Conservation (phyloP, 2,888 invertebrate species). For the Sesia bembeciformis region DNA sequence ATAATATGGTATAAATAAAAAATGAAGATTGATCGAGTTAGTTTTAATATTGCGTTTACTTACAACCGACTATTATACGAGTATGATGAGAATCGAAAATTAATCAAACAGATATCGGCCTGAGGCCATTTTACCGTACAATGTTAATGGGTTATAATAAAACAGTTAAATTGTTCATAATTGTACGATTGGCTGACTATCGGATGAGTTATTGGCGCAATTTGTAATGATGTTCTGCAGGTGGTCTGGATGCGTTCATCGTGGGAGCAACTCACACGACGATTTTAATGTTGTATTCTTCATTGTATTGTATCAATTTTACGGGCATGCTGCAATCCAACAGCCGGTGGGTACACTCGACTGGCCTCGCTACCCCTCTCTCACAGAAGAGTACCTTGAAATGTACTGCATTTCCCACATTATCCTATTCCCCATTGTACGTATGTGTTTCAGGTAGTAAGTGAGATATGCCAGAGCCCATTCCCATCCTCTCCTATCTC, state of each 20-base stretch:
- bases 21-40: not conserved
- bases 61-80: not conserved
- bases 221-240: not conserved
- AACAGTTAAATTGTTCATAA: not conserved
- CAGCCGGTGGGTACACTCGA: too few relatives aligned
- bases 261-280: too few relatives aligned
- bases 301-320: too few relatives aligned
- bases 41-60: not conserved
- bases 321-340: too few relatives aligned
- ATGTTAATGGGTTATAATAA: not conserved
- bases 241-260: not conserved
- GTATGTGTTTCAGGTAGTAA: too few relatives aligned
- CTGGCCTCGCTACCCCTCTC: too few relatives aligned
- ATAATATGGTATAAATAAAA: not conserved
- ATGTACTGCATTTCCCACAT: too few relatives aligned
- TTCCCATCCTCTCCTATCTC: too few relatives aligned
- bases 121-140: not conserved
- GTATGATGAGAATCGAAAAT: not conserved
- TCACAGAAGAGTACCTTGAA: too few relatives aligned
- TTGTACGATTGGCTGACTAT: not conserved
- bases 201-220: not conserved
- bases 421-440: too few relatives aligned
- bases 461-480: too few relatives aligned
- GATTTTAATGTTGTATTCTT: too few relatives aligned
- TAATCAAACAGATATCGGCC: not conserved